A percentile compares a stretch with the other conserved stretches of the same genome.
phyloP scores from a whole-genome alignment of 1,140 invertebrate species.

The Pygmarrhopalites habei region DNA sequence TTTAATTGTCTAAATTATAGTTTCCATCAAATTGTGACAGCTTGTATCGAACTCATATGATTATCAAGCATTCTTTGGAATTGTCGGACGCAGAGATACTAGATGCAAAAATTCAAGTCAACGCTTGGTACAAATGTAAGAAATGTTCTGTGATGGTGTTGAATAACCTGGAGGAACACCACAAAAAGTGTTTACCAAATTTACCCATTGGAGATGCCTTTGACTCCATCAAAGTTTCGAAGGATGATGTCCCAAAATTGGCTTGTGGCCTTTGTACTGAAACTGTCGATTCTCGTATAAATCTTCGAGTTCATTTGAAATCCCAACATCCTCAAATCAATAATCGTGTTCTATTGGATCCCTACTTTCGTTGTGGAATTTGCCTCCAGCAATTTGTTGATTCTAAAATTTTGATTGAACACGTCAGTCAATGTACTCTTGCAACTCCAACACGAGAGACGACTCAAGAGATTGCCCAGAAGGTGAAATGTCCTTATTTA shows the following conservation, averaged over 20 bases:
- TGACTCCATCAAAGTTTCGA: background rate
- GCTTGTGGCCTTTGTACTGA: constrained; percentile 15
- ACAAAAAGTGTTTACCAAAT: background rate
- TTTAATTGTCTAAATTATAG: no score
- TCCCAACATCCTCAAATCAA: constrained; percentile 3
- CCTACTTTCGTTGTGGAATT: constrained; percentile 13
- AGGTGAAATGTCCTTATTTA: no score
- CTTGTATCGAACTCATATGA: constrained; percentile 15
- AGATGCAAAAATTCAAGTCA: background rate
- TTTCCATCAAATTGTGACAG: constrained; percentile 12
- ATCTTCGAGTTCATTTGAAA: constrained; percentile 17
- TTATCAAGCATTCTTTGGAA: constrained; percentile 15
- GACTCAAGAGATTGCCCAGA: constrained; percentile 18
- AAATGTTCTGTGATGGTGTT: constrained; percentile 6
- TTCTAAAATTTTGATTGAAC: constrained; percentile 1
- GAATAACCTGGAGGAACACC: constrained; percentile 10
- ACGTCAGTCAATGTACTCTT: background rate
- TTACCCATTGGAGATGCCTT: background rate
- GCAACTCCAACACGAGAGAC: background rate
- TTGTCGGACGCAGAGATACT: constrained; percentile 7
- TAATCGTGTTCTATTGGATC: constrained; percentile 18
- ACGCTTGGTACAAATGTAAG: constrained; percentile 18
- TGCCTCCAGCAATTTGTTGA: constrained; percentile 20
- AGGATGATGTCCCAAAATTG: background rate
- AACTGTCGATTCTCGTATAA: constrained; percentile 2